Conservation (phyloP, 2,113 vertebrate genomes). For the Platysteira castanea region DNA sequence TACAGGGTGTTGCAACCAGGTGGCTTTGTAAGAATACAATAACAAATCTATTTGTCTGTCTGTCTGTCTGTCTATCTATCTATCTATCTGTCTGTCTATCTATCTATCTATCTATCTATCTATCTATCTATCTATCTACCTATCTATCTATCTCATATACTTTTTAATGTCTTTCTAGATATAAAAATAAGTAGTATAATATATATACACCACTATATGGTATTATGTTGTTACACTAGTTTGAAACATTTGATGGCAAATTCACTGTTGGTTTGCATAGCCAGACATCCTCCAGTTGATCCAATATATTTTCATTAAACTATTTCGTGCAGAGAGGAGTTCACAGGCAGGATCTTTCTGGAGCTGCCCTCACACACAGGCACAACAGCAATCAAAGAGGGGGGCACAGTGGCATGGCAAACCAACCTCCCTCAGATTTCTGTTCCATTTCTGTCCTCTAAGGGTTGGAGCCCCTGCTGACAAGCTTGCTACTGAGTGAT, state of each 20-base stretch:
- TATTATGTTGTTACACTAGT: neutral
- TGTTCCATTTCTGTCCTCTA: neutral
- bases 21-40: neutral
- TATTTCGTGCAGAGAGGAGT: neutral
- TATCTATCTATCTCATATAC: neutral
- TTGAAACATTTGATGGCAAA: neutral
- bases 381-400: neutral
- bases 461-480: neutral
- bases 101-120: neutral
- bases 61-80: neutral
- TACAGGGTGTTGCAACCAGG: neutral
- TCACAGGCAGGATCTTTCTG: neutral
- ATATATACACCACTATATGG: neutral
- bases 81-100: neutral
- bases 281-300: neutral
- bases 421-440: neutral
- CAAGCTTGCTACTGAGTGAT: neutral
- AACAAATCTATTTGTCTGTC: neutral
- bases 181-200: neutral
- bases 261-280: neutral
- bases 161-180: neutral
- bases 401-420: neutral
- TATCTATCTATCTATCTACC: neutral
- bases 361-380: neutral
- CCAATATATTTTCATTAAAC: neutral